These are phyloP conservation scores for Mugil cephalus DNA, from an alignment of 2,113 vertebrate genomes.

Conservation along the genomic window DNA sequence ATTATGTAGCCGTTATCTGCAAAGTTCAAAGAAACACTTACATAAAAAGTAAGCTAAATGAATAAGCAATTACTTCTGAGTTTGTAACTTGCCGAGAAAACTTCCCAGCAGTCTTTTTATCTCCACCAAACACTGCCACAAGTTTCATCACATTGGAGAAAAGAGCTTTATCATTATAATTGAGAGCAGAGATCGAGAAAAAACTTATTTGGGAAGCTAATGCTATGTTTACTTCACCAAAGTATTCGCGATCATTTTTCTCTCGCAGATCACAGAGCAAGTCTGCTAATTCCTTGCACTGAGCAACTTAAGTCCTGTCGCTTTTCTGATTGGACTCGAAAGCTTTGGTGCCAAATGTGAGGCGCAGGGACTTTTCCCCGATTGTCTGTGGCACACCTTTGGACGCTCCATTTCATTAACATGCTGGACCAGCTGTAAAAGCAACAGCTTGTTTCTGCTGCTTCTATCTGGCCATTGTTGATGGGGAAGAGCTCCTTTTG, in stretches of 20 bases:
- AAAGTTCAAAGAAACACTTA: constrained; percentile 33
- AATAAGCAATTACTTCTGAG: constrained; percentile 32
- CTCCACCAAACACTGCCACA: constrained; percentile 29
- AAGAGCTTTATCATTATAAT: constrained; percentile 37
- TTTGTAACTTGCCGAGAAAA: constrained; percentile 17
- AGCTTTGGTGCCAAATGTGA: not conserved
- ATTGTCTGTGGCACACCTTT: constrained; percentile 16
- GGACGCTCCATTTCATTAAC: constrained; percentile 5
- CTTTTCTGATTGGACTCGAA: not conserved
- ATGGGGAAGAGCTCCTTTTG: constrained; percentile 66
- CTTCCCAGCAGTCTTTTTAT: constrained; percentile 32
- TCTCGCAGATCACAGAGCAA: not conserved
- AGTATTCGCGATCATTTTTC: not conserved
- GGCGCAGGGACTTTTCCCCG: not conserved
- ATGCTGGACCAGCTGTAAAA: constrained; percentile 5
- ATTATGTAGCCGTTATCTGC: constrained; percentile 6
- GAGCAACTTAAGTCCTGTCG: not conserved
- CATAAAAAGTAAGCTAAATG: constrained; percentile 20
- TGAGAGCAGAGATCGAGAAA: constrained; percentile 56
- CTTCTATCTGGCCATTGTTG: constrained; percentile 75
- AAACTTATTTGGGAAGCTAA: constrained; percentile 1
- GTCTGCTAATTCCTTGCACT: not conserved
- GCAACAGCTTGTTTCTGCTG: constrained; percentile 54
- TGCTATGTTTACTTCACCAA: constrained; percentile 38
- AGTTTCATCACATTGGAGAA: constrained; percentile 26